Conservation (phyloP, 2,888 invertebrate genomes). For the Deroplatys truncata region DNA sequence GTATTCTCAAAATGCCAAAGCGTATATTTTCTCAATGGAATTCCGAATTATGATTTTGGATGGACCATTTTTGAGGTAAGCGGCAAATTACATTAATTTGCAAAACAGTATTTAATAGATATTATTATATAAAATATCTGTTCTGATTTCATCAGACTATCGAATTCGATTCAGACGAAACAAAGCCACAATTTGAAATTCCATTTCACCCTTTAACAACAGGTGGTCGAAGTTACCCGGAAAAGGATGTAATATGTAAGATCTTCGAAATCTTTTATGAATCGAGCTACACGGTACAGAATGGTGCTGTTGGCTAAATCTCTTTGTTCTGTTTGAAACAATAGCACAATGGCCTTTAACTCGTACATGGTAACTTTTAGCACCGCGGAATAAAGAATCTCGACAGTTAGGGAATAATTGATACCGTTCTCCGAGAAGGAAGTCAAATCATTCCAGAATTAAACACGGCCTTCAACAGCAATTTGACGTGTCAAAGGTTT, state of each 20-base stretch:
- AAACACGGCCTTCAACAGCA: not conserved
- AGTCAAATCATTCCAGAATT: not conserved
- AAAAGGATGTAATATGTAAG: not conserved
- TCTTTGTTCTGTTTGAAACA: not conserved
- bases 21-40: too few relatives aligned
- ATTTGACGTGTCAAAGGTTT: too few relatives aligned
- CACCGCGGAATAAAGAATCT: not conserved
- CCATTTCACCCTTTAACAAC: not conserved
- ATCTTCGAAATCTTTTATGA: not conserved
- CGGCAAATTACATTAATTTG: too few relatives aligned
- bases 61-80: too few relatives aligned
- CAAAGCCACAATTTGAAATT: not conserved
- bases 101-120: too few relatives aligned
- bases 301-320: not conserved
- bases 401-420: not conserved
- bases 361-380: not conserved
- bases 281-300: not conserved
- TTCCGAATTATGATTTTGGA: too few relatives aligned
- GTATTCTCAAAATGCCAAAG: too few relatives aligned
- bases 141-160: too few relatives aligned
- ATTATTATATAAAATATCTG: too few relatives aligned
- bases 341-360: not conserved
- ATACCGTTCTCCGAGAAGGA: not conserved
- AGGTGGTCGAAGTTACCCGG: not conserved
- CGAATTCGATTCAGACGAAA: too few relatives aligned